Evolutionary conservation across 2,113 vertebrate species (phyloP).

Genomic region (Lonchura striata): DNA sequence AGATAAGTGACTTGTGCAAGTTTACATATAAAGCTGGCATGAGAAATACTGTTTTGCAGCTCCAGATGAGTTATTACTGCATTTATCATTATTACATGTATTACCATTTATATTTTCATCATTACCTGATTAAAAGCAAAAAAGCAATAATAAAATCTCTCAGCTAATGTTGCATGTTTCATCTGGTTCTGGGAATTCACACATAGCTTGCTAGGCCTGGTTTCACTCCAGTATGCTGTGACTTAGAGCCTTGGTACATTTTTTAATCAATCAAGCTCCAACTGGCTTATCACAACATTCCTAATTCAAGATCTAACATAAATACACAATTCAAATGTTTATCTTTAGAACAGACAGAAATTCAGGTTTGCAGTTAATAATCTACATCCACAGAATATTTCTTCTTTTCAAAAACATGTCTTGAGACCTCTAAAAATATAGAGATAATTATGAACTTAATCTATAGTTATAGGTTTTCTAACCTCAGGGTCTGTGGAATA

Average conservation of each 20-base stretch:
- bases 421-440: not conserved
- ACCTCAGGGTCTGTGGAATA: rapidly evolving
- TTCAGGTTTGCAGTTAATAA: not conserved
- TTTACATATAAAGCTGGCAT: not conserved
- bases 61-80: not conserved
- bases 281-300: not conserved
- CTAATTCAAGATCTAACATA: not conserved
- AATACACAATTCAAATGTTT: not conserved
- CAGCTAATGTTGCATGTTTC: not conserved
- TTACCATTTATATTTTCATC: not conserved
- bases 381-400: not conserved
- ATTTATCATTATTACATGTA: not conserved
- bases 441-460: not conserved
- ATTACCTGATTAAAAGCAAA: not conserved
- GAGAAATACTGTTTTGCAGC: not conserved
- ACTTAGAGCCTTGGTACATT: not conserved
- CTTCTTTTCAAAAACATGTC: not conserved
- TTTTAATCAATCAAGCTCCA: not conserved
- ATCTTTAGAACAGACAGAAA: not conserved
- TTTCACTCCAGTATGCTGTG: not conserved
- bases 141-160: not conserved
- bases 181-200: not conserved
- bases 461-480: not conserved
- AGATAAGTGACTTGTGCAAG: not conserved
- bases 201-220: not conserved